Evolutionary conservation across 2,113 vertebrate genomes (phyloP), one percentile per base, ranked within the genome.

Genomic region (Psittacula cyanocephala): DNA sequence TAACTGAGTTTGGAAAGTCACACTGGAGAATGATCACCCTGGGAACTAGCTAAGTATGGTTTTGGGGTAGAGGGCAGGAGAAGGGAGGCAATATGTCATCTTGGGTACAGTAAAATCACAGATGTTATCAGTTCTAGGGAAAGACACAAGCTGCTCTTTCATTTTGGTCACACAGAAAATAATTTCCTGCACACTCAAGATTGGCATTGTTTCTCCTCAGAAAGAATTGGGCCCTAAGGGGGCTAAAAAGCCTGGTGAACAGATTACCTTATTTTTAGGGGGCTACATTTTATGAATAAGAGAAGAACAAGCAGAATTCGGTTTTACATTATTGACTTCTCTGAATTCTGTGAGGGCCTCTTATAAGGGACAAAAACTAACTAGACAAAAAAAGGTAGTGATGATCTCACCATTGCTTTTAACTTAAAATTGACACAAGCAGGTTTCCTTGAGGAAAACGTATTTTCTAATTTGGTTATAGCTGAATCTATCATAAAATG

Each of bases 1-100:
- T 89, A 87, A 96, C 7, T 62, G 87, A 91, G 53, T 91, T 91
- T 84, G 84, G 39, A 39, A 92, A 94, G 65, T 62, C 41, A 52
- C 37, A 50, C 39, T 49, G 24, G 22, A 91, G 65, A 74, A 88
- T 1, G 35, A 64, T 92, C 63, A 92, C n/a, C 13, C 15, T 3
- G 20, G 81, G 53, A 94, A 85, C n/a, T 4, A 57, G 63, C 44
- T 76, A 80, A 79, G 39, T 47, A 72, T 10, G 55, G 46, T 78
- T 65, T 6, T 9, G 44, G 47, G 16, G 17, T 7, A 9, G 10
- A 7, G 11, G 27, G 35, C 22, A 33, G 37, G 13, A 81, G 17
- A 71, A 52, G 28, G 8, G 37, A 81, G 22, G 43, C 1, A 2
- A 31, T 1, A 2, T 16, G 22, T 29, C 16, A 3, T 49, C 29